These are phyloP conservation scores for Macrophya annulata DNA, from an alignment of 2,888 invertebrate genomes.

Conservation along the genomic window DNA sequence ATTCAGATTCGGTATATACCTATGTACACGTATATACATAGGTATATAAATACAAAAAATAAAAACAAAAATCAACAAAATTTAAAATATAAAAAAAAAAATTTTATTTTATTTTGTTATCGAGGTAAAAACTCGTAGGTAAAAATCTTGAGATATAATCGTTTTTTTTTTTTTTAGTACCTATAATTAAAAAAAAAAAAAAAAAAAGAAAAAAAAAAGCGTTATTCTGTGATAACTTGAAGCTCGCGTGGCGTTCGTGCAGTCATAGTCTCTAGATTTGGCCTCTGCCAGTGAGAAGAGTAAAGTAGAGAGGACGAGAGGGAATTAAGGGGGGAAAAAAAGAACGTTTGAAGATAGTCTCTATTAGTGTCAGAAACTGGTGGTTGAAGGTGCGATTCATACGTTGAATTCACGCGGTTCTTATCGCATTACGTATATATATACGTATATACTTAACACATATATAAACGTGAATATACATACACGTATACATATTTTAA, in stretches of 20 bases:
- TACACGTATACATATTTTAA: not conserved
- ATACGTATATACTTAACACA: not conserved
- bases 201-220: not conserved
- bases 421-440: conserved; percentile 53
- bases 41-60: not conserved
- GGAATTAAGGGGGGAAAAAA: not conserved
- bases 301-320: not conserved
- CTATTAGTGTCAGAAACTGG: conserved; percentile 25
- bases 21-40: not conserved
- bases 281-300: not conserved
- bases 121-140: not conserved
- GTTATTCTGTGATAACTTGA: not conserved
- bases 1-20: not conserved
- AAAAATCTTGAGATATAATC: not conserved
- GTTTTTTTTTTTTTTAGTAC: not conserved
- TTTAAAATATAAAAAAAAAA: conserved; percentile 28
- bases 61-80: not conserved
- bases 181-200: not conserved
- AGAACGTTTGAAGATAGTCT: conserved; percentile 23
- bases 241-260: not conserved
- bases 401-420: conserved; percentile 49
- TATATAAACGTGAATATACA: not conserved
- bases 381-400: conserved; percentile 17
- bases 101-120: too few species aligned
- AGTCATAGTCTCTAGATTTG: not conserved